Evolutionary conservation across 1,140 invertebrate genomes (phyloP).

Genomic region (Trachymyrmex septentrionalis): DNA sequence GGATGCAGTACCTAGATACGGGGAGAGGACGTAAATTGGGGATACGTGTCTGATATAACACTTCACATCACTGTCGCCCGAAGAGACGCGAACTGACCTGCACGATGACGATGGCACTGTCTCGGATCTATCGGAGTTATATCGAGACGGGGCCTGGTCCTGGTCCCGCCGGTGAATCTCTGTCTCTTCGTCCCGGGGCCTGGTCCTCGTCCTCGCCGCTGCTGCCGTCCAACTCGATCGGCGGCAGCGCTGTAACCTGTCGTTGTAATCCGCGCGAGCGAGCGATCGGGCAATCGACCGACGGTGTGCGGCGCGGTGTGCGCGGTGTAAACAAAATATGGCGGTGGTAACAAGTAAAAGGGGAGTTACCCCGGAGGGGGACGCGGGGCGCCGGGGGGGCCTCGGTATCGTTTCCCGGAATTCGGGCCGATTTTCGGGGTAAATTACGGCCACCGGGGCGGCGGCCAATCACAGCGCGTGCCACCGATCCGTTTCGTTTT

Average conservation of each 20-base stretch:
- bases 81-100: slow-evolving; percentile 53
- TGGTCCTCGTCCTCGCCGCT: slow-evolving; percentile 53
- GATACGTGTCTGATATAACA: neutral
- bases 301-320: slow-evolving; percentile 49
- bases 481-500: slow-evolving; percentile 66
- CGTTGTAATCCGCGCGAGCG: slow-evolving; percentile 46
- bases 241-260: slow-evolving; percentile 59
- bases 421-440: slow-evolving; percentile 67
- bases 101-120: slow-evolving; percentile 36
- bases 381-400: slow-evolving; percentile 29
- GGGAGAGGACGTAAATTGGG: neutral
- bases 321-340: slow-evolving; percentile 59
- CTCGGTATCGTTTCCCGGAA: slow-evolving; percentile 64
- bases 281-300: slow-evolving; percentile 31
- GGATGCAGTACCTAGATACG: neutral
- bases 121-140: neutral
- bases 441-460: slow-evolving; percentile 4
- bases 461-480: slow-evolving; percentile 58
- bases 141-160: slow-evolving; percentile 18
- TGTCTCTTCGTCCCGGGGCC: slow-evolving; percentile 50
- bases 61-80: slow-evolving; percentile 26
- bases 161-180: slow-evolving; percentile 47
- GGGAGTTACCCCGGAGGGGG: slow-evolving; percentile 38
- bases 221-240: slow-evolving; percentile 58
- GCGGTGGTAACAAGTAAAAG: slow-evolving; percentile 33